Percentiles rank a stretch among this genome's conserved stretches.
Conservation (phyloP, 1,140 invertebrate species). For the Liolophura sinensis region DNA sequence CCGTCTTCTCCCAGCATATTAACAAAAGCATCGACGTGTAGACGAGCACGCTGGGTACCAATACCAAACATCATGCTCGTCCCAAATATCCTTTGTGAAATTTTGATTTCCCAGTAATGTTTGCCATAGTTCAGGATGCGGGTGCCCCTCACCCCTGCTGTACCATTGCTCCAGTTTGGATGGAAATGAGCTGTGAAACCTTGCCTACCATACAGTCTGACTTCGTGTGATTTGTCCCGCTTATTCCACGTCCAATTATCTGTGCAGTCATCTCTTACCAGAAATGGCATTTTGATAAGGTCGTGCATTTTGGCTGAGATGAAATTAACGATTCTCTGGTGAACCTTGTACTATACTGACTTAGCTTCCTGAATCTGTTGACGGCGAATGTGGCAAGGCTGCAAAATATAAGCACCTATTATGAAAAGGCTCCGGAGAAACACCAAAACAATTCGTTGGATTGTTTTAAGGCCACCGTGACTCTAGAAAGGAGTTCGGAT, state of each 20-base stretch:
- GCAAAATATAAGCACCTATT: too few relatives aligned
- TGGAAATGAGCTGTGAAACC: conserved; percentile 65
- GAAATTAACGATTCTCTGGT: too few relatives aligned
- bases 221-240: conserved; percentile 68
- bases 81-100: conserved; percentile 72
- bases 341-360: too few relatives aligned
- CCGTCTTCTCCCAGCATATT: conserved; percentile 74
- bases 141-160: conserved; percentile 71
- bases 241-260: conserved; percentile 72
- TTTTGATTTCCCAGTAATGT: conserved; percentile 73
- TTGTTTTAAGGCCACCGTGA: too few relatives aligned
- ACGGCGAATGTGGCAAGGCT: too few relatives aligned
- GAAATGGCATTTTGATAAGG: too few relatives aligned
- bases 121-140: conserved; percentile 67
- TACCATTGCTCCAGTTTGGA: conserved; percentile 77
- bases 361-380: too few relatives aligned
- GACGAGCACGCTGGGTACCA: conserved; percentile 66
- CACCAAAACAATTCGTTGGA: too few relatives aligned
- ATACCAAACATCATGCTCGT: conserved; percentile 81
- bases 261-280: conserved; percentile 58
- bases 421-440: too few relatives aligned
- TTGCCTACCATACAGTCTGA: conserved; percentile 64
- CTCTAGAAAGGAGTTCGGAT: too few relatives aligned
- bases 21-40: conserved; percentile 70
- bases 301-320: too few relatives aligned